Base-by-base conservation (phyloP, 92 coral and sea anemone genomes). In the Desmophyllum pertusum region DNA sequence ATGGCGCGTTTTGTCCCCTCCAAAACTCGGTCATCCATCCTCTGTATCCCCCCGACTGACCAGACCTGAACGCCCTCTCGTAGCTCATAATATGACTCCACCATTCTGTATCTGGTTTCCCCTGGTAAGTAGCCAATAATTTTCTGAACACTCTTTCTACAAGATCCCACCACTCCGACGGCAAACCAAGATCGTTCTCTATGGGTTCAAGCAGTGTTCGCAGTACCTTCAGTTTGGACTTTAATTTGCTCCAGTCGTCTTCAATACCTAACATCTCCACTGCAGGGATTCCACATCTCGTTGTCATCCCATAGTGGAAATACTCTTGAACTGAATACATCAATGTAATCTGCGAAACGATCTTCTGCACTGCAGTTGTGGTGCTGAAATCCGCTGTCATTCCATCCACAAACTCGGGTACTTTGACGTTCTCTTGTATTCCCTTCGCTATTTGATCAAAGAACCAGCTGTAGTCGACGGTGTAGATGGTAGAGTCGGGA, bases 381-480 rank as follows among this genome's bases (percentile, higher is more conserved):
- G 76, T 67, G 37, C 91, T 72, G 59, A 92, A 92, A 75, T 92
- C 89, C 2, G 95, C 87, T 36, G 93, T 89, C 86, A 92, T 83
- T 36, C 85, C 84, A 55, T 86, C 85, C 42, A 92, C 93, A 70
- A 89, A 92, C 30, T 86, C 88, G n/a, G 93, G 95, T 37, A 92
- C 89, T 45, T 87, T 89, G 35, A 92, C 69, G 23, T 87, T 92
- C 66, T 79, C 79, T 46, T 86, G 29, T n/a, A 92, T 77, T 73
- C 69, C 48, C 77, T 77, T 86, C 15, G 93, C 79, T 83, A 89
- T 89, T 73, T 78, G 86, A 31, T 89, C 86, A 59, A 92, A 92
- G 87, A 89, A 92, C 78, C 77, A 72, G 46, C 73, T 64, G 82
- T 92, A 92, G 71, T 92, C 90, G 57, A 92, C 88, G 36, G 78